Percentiles rank a stretch among this genome's conserved stretches.
phyloP scores from a whole-genome alignment of 2,888 invertebrate genomes.

The Nipponacmea schrenckii region DNA sequence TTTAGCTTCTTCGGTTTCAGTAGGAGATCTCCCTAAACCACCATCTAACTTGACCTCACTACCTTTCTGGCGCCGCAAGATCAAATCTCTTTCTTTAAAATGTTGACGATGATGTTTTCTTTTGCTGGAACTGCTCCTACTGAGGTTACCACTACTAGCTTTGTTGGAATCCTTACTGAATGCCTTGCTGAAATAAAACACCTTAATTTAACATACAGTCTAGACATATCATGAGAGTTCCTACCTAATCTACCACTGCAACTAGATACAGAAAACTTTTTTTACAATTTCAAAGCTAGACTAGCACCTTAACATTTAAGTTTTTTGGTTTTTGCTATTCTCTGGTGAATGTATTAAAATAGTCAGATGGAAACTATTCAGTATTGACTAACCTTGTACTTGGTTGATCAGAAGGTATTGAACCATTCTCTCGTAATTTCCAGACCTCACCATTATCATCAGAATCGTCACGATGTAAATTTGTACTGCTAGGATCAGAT shows the following conservation, averaged over 20 bases:
- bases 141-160: slow-evolving; percentile 3
- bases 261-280: too few relatives aligned
- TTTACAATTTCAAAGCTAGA: too few relatives aligned
- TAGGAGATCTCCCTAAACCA: slow-evolving; percentile 48
- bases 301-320: too few relatives aligned
- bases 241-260: too few relatives aligned
- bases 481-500: too few relatives aligned
- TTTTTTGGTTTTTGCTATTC: too few relatives aligned
- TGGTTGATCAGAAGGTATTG: background rate
- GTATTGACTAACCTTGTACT: background rate
- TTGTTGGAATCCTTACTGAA: background rate
- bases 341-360: too few relatives aligned
- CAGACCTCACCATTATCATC: background rate
- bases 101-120: slow-evolving; percentile 41
- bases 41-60: slow-evolving; percentile 54
- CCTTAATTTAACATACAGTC: too few relatives aligned
- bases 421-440: background rate
- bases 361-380: background rate
- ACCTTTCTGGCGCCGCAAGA: slow-evolving; percentile 53
- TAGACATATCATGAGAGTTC: too few relatives aligned
- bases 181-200: slow-evolving; percentile 8
- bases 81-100: slow-evolving; percentile 50
- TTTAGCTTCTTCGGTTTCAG: slow-evolving; percentile 76
- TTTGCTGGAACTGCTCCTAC: background rate
- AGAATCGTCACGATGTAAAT: background rate